These are phyloP conservation scores for Athrips mouffetella DNA, from an alignment of 2,888 invertebrate species.

Conservation along the genomic window DNA sequence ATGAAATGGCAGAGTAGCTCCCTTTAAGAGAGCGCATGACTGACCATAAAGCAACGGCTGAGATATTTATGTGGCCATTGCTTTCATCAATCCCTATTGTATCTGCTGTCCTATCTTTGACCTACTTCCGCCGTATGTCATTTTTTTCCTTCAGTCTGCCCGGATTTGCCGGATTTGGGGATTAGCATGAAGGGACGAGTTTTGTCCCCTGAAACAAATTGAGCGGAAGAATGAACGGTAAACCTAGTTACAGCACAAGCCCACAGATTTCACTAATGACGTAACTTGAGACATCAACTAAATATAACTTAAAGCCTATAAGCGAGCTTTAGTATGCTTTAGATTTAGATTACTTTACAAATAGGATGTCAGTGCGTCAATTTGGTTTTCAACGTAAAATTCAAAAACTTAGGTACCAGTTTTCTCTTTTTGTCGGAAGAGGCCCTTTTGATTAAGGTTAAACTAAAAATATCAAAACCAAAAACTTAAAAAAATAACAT, in stretches of 20 bases:
- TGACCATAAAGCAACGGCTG: background rate
- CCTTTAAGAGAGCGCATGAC: slow-evolving; percentile 2
- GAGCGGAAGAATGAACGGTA: slow-evolving; percentile 17
- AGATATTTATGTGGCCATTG: background rate
- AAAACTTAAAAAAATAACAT: too few relatives aligned
- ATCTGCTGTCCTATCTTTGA: slow-evolving; percentile 5
- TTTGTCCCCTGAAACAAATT: slow-evolving; percentile 15
- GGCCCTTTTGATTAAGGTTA: too few relatives aligned
- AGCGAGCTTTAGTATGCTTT: too few relatives aligned
- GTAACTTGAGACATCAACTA: slow-evolving; percentile 6
- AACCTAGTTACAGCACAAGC: slow-evolving; percentile 12
- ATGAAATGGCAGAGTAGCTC: too few relatives aligned
- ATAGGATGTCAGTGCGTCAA: too few relatives aligned
- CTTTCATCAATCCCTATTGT: slow-evolving; percentile 8
- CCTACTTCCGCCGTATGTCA: slow-evolving; percentile 10
- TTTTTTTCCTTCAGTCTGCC: slow-evolving; percentile 5
- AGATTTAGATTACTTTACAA: background rate
- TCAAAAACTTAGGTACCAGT: too few relatives aligned
- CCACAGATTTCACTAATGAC: slow-evolving; percentile 15
- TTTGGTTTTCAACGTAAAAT: too few relatives aligned
- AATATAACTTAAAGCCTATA: background rate
- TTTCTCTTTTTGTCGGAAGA: too few relatives aligned
- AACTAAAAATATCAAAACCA: too few relatives aligned
- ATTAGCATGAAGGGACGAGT: slow-evolving; percentile 15
- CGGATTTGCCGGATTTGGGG: slow-evolving; percentile 14